Base-by-base conservation (phyloP, 1,140 invertebrate species). In the Limonius californicus region DNA sequence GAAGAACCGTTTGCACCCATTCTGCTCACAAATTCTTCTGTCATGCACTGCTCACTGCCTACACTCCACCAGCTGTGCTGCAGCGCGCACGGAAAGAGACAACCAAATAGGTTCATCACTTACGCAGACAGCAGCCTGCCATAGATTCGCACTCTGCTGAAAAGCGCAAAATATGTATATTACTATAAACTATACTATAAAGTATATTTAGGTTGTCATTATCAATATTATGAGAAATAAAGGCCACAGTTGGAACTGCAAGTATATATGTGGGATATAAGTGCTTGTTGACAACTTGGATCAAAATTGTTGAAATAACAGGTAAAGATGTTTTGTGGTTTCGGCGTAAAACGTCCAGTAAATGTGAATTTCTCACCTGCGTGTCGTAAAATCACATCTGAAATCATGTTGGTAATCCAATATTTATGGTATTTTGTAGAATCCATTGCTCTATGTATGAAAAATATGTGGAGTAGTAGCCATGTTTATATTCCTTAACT, bases 61-160 rank as follows among this genome's bases (percentile, higher is more conserved):
- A 77, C 76, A 71, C 76, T 79, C 76, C 81, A 79, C 69, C 81
- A 81, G 76, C 79, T 79, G 72, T 79, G 77, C 76, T 83, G 80
- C 74, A 82, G 76, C 74, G 81, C 82, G 81, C 82, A 84, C 70
- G 82, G 82, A 67, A 83, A 81, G 62, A 84, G 71, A 65, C 80
- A 81, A 72, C 80, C 79, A 70, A 84, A 82, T 74, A 84, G 74
- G 76, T 83, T 84, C 82, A 84, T 84, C 70, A 75, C 79, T 81
- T 71, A 50, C 20, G 45, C 45, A 50, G 45, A 50, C 45, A 50
- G 45, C 16, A 19, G 45, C 45, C 45, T 50, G 45, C 45, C 16
- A 50, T 11, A 50, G 9, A 21, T 18, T 21, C 16, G 14, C 45
- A 50, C 15, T 50, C 45, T 21, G 11, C 45, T 50, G 19, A 50